These are phyloP conservation scores for Chinchilla lanigera DNA, from an alignment of 2,113 vertebrate species.

Conservation along the genomic window DNA sequence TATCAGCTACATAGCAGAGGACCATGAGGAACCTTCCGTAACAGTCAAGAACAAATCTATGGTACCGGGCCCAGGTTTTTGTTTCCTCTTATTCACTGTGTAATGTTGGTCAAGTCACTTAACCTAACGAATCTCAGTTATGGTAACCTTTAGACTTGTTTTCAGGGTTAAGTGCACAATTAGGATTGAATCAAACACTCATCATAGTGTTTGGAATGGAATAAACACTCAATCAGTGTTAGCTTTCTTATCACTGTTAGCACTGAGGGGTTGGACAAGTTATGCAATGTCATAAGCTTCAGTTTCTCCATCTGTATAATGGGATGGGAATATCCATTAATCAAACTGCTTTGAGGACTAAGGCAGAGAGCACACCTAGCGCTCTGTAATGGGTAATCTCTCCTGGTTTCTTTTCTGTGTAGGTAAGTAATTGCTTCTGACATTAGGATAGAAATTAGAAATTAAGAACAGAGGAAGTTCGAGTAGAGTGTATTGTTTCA, in stretches of 20 bases:
- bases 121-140: neutral
- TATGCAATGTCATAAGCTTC: neutral
- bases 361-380: neutral
- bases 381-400: neutral
- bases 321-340: neutral
- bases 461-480: neutral
- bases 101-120: neutral
- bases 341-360: neutral
- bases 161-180: neutral
- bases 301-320: neutral
- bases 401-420: neutral
- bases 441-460: neutral
- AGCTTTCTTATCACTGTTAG: conserved; percentile 1
- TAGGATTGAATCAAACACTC: neutral
- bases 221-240: neutral
- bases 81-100: neutral
- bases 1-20: neutral
- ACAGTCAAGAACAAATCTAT: neutral
- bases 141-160: neutral
- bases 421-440: neutral
- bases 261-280: neutral
- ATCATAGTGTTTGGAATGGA: neutral
- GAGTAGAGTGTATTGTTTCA: neutral
- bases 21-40: neutral
- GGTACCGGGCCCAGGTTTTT: neutral